These are phyloP conservation scores for Schrankia costaestrigalis DNA, from an alignment of 2,888 invertebrate genomes.

Conservation along the genomic window DNA sequence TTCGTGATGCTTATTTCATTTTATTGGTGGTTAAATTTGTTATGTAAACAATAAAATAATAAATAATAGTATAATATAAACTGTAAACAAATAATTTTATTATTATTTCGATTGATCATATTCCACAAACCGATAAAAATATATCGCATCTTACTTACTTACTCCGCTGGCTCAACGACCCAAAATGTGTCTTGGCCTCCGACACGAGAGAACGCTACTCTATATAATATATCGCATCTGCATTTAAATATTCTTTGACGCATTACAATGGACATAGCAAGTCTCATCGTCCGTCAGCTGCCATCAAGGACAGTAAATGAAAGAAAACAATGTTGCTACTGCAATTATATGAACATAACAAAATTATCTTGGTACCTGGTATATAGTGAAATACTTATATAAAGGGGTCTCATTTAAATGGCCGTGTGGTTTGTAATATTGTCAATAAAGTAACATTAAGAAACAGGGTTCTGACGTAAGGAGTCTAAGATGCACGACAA, in stretches of 20 bases:
- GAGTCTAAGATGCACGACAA: slow-evolving; percentile 32
- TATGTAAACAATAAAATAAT: too few relatives aligned
- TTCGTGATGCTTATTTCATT: too few relatives aligned
- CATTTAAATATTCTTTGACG: slow-evolving; percentile 33
- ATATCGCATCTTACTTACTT: too few relatives aligned
- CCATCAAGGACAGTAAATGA: slow-evolving; percentile 40
- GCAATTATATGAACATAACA: slow-evolving; percentile 18
- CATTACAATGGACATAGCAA: slow-evolving; percentile 24
- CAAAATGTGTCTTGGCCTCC: too few relatives aligned
- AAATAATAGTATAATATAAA: too few relatives aligned
- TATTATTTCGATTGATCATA: too few relatives aligned
- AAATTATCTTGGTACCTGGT: slow-evolving; percentile 20
- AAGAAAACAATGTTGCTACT: slow-evolving; percentile 35
- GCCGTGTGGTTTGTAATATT: slow-evolving; percentile 28
- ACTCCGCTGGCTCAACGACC: too few relatives aligned
- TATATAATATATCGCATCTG: too few relatives aligned
- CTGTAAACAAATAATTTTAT: too few relatives aligned
- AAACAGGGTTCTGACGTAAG: slow-evolving; percentile 33
- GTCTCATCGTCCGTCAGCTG: slow-evolving; percentile 43
- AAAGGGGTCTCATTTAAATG: slow-evolving; percentile 17
- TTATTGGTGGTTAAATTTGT: too few relatives aligned
- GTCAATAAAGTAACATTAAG: slow-evolving; percentile 29
- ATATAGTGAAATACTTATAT: slow-evolving; percentile 3
- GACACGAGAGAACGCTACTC: too few relatives aligned
- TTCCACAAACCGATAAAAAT: too few relatives aligned